These are phyloP conservation scores for Phasia obesa DNA, from an alignment of 2,888 invertebrate genomes.

Conservation along the genomic window DNA sequence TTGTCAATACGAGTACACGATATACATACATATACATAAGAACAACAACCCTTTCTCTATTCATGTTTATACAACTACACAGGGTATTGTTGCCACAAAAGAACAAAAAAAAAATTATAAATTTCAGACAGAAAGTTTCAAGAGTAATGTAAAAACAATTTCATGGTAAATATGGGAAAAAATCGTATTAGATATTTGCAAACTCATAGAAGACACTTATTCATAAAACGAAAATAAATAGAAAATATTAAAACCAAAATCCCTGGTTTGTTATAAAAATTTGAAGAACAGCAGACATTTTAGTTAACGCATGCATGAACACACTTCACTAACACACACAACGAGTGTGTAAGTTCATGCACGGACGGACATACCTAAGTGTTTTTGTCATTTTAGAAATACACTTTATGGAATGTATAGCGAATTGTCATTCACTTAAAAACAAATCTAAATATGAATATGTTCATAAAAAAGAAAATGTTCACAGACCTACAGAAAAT, in stretches of 20 bases:
- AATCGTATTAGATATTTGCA: slow-evolving; percentile 41
- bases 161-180: slow-evolving; percentile 62
- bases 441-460: slow-evolving; percentile 67
- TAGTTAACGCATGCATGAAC: slow-evolving; percentile 66
- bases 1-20: no score
- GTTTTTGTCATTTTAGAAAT: slow-evolving; percentile 33
- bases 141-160: slow-evolving; percentile 67
- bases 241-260: slow-evolving; percentile 56
- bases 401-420: slow-evolving; percentile 14
- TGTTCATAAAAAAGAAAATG: slow-evolving; percentile 11
- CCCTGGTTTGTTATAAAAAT: slow-evolving; percentile 35
- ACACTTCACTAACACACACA: slow-evolving; percentile 41
- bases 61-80: background rate
- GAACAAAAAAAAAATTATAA: background rate
- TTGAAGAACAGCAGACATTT: slow-evolving; percentile 61
- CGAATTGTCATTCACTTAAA: slow-evolving; percentile 58
- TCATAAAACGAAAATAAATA: slow-evolving; percentile 21
- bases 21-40: background rate
- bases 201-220: slow-evolving; percentile 11
- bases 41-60: slow-evolving; percentile 49
- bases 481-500: slow-evolving; percentile 37
- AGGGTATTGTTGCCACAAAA: slow-evolving; percentile 2
- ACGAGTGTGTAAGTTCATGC: slow-evolving; percentile 31
- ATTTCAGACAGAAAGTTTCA: slow-evolving; percentile 43
- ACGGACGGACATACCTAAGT: slow-evolving; percentile 43